Evolutionary conservation across 2,113 vertebrate genomes (phyloP), one percentile per base, ranked within the genome.

Genomic region (Cyanoramphus novaezelandiae): DNA sequence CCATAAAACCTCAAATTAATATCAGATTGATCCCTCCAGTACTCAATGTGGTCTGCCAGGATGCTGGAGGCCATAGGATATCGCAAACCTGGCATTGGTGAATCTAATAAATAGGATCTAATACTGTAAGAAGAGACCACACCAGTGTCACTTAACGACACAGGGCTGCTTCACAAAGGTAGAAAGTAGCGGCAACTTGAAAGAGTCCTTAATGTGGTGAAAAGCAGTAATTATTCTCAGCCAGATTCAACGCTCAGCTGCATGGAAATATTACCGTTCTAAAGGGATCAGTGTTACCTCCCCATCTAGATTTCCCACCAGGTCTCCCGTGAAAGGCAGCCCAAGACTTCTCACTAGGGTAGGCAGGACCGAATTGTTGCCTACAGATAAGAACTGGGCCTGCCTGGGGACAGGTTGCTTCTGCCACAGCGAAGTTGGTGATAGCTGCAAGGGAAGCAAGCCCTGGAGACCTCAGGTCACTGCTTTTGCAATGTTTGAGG

Each of bases 401-500:
- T 47, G 3, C 6, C 9, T 49, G n/a, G 8, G n/a, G 14, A 65
- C 14, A 37, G 19, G 7, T 17, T 80, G 27, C 17, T 86, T 63
- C 53, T 83, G 29, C 4, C 31, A 19, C n/a, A 78, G 28, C 13
- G 71, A 59, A 25, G 16, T 0, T 68, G 78, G 75, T 21, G 60
- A 50, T 14, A 12, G 13, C 2, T 28, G 13, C 3, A 74, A 74
- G 24, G 19, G 17, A 59, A 71, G 17, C 8, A 63, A 71, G 37
- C 3, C 25, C 20, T 68, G n/a, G 25, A 79, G 55, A 43, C 28
- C 49, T 53, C 2, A 2, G 6, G 10, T 39, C 2, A 1, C 3
- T 39, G 6, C 4, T 67, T 67, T 37, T 59, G 9, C 15, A 41
- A 20, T 0, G 0, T 9, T 67, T 67, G 15, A 55, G 12, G 41